A percentile compares a stretch with the other conserved stretches of the same genome.
These are phyloP conservation scores for Peromyscus polionotus DNA, from an alignment of 2,113 vertebrate genomes.

Conservation along the genomic window DNA sequence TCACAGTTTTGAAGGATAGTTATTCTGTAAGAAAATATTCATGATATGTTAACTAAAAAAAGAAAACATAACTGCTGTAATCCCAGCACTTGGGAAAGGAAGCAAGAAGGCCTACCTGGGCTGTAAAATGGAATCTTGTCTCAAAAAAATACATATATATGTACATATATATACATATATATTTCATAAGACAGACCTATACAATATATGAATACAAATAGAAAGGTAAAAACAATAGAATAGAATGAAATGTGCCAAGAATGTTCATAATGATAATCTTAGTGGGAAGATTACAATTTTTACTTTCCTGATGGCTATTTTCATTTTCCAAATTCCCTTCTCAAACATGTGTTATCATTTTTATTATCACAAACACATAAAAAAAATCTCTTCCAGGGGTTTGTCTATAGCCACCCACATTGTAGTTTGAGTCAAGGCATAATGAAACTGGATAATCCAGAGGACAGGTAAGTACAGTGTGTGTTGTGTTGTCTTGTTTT, in stretches of 20 bases:
- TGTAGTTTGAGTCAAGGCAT: background rate
- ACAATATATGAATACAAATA: background rate
- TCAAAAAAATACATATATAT: background rate
- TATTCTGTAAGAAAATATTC: background rate
- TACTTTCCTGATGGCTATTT: background rate
- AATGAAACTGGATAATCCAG: background rate
- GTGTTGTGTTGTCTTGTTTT: background rate
- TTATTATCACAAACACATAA: background rate
- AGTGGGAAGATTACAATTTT: constrained; percentile 17
- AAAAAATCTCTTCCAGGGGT: background rate
- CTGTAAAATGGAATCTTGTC: background rate
- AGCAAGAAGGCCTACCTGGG: background rate
- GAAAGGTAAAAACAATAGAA: background rate
- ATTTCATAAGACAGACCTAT: background rate
- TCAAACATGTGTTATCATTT: background rate
- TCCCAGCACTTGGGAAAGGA: background rate
- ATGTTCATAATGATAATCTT: background rate
- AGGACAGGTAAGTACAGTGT: background rate
- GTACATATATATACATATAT: background rate
- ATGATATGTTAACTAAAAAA: background rate
- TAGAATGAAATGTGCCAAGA: background rate
- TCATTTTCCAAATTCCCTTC: background rate
- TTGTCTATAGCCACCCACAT: background rate
- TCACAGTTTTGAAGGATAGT: background rate
- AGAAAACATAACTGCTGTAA: background rate